A percentile compares a stretch with the other conserved stretches of the same genome.
phyloP scores from a whole-genome alignment of 2,888 invertebrate species.

The Platycheirus rosarum region DNA sequence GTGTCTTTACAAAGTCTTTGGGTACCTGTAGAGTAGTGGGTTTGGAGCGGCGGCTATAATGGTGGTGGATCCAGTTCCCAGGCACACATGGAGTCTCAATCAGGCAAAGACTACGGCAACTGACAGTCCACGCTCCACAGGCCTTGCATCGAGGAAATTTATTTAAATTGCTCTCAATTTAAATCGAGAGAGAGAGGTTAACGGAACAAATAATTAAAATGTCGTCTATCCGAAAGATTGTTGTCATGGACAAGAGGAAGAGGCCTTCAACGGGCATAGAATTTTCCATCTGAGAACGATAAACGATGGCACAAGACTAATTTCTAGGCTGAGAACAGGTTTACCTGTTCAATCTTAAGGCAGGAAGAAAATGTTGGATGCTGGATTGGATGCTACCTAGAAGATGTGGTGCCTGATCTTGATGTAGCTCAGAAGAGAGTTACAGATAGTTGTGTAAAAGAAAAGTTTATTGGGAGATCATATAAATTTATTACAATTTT shows the following conservation, averaged over 20 bases:
- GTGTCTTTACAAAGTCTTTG: not conserved
- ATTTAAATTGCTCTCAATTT: constrained; percentile 61
- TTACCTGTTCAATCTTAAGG: constrained; percentile 8
- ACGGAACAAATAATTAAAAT: constrained; percentile 69
- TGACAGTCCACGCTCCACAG: constrained; percentile 23
- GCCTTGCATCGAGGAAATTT: constrained; percentile 58
- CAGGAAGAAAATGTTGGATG: constrained; percentile 6
- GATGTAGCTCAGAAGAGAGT: not conserved
- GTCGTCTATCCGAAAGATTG: constrained; percentile 47
- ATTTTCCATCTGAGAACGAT: constrained; percentile 30
- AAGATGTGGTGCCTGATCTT: no score
- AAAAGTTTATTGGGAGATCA: constrained; percentile 26
- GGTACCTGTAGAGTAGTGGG: not conserved
- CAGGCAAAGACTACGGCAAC: constrained; percentile 17
- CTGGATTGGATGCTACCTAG: no score
- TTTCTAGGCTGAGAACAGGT: constrained; percentile 36
- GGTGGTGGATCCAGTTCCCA: constrained; percentile 49
- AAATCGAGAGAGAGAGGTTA: constrained; percentile 37
- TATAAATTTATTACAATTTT: constrained; percentile 41
- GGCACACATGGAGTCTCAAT: constrained; percentile 8
- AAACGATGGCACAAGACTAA: constrained; percentile 51
- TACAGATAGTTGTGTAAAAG: constrained; percentile 17
- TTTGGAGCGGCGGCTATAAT: not conserved
- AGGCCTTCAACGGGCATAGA: constrained; percentile 9
- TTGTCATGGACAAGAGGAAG: not conserved